Percentiles rank a stretch among this genome's conserved stretches.
Evolutionary conservation across 2,113 vertebrate species (phyloP).

Genomic region (Thryonomys swinderianus): DNA sequence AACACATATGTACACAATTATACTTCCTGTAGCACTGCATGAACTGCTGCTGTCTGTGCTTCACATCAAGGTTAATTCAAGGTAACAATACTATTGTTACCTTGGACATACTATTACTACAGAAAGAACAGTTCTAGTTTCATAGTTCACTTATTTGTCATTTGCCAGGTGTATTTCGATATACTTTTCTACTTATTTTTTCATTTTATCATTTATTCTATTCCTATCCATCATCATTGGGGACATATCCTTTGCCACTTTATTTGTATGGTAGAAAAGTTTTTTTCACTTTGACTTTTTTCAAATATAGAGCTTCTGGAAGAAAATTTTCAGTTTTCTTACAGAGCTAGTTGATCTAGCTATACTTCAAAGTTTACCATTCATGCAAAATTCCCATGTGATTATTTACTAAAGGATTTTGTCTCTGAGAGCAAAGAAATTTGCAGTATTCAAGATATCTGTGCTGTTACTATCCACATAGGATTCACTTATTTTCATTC

Average conservation of each 20-base stretch:
- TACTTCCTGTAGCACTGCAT: neutral
- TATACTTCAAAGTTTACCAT: slow-evolving; percentile 31
- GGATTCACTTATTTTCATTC: neutral
- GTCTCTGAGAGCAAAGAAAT: neutral
- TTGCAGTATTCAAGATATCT: neutral
- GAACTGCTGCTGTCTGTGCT: neutral
- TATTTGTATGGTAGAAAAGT: neutral
- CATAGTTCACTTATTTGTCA: neutral
- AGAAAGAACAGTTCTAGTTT: slow-evolving; percentile 27
- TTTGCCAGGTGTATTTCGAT: neutral
- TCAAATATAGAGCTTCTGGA: neutral
- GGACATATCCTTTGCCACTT: neutral
- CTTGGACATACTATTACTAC: neutral
- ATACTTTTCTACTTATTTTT: neutral
- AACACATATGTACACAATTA: neutral
- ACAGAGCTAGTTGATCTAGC: neutral
- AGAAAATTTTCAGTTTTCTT: neutral
- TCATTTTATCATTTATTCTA: neutral
- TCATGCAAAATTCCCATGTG: neutral
- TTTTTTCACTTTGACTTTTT: neutral
- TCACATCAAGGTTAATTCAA: neutral
- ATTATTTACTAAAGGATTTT: neutral
- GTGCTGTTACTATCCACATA: neutral
- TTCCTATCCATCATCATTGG: neutral
- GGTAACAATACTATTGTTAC: neutral